A percentile compares a stretch with the other conserved stretches of the same genome.
phyloP scores from a whole-genome alignment of 2,797 vertebrate genomes.

The Alcedo atthis region DNA sequence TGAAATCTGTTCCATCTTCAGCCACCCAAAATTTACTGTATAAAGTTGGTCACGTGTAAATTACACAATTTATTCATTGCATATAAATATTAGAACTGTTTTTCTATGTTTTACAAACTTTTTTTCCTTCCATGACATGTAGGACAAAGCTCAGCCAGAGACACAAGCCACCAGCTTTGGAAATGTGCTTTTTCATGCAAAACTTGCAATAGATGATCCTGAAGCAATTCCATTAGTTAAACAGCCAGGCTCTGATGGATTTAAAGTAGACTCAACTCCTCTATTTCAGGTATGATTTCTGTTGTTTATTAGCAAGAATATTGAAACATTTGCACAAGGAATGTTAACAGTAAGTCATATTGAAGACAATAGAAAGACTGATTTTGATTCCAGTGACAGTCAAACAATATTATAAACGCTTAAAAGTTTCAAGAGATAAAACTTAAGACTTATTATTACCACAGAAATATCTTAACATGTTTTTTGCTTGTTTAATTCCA shows the following conservation, averaged over 20 bases:
- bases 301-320: neutral
- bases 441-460: neutral
- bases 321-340: neutral
- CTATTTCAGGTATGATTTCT: conserved; percentile 88
- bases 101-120: neutral
- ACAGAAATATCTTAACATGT: too few relatives aligned
- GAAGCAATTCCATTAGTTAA: conserved; percentile 86
- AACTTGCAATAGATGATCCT: conserved; percentile 88
- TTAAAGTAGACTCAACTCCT: conserved; percentile 89
- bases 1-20: neutral
- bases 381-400: neutral
- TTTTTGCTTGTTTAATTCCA: neutral
- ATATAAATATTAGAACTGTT: neutral
- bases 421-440: neutral
- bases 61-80: neutral
- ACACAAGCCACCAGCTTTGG: conserved; percentile 88
- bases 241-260: conserved; percentile 94
- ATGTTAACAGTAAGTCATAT: neutral
- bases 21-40: neutral
- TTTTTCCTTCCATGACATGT: neutral
- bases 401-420: neutral
- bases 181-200: conserved; percentile 86
- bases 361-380: neutral
- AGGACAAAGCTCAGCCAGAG: conserved; percentile 96
- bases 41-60: neutral